phyloP scores from a whole-genome alignment of 2,888 invertebrate species.

The Pemphredon lugubris region DNA sequence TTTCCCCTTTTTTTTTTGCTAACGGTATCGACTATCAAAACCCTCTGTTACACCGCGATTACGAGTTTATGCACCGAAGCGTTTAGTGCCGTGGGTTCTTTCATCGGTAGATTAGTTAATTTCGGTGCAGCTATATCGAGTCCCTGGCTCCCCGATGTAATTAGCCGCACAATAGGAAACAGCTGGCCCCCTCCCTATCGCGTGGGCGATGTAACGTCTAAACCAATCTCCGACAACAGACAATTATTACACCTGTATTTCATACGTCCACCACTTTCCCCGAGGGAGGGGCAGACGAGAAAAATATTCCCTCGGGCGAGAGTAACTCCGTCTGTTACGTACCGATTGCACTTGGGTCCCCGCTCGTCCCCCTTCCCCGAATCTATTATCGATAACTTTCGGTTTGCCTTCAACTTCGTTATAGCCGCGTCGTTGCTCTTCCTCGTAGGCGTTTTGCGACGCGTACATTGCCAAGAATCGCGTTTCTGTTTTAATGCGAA shows the following conservation, averaged over 20 bases:
- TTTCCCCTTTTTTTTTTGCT: background rate
- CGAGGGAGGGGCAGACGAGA: slow-evolving; percentile 18
- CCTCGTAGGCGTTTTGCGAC: too few relatives aligned
- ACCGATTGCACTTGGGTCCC: background rate
- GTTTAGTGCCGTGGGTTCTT: slow-evolving; percentile 69
- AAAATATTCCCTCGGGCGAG: slow-evolving; percentile 37
- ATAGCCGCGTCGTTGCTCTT: too few relatives aligned
- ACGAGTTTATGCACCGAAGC: slow-evolving; percentile 47
- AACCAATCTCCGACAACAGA: slow-evolving; percentile 72
- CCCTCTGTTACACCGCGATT: slow-evolving; percentile 23
- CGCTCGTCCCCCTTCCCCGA: background rate
- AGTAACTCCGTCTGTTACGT: background rate
- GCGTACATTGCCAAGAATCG: too few relatives aligned
- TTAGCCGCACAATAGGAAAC: slow-evolving; percentile 78
- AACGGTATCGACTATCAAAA: slow-evolving; percentile 23
- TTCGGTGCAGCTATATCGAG: slow-evolving; percentile 64
- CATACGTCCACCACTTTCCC: slow-evolving; percentile 46
- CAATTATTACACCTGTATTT: slow-evolving; percentile 72
- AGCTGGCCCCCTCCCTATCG: slow-evolving; percentile 69
- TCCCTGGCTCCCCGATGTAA: slow-evolving; percentile 76
- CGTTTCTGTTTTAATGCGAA: background rate
- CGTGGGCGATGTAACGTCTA: slow-evolving; percentile 66
- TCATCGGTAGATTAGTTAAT: slow-evolving; percentile 77
- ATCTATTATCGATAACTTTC: slow-evolving; percentile 2
- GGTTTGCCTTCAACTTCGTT: background rate